Evolutionary conservation across 2,888 invertebrate species (phyloP).

Genomic region (Adineta ricciae): DNA sequence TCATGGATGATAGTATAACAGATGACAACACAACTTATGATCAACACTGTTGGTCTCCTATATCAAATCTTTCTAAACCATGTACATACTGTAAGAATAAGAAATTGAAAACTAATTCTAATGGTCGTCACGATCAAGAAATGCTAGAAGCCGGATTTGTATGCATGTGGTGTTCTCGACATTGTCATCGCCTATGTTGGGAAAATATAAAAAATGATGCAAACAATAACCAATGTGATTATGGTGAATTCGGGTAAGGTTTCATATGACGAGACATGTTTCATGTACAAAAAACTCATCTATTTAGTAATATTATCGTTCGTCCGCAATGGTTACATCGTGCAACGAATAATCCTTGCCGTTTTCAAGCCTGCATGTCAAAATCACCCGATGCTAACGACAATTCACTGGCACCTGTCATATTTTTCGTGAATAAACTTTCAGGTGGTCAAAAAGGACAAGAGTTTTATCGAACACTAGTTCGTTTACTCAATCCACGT

Average conservation of each 20-base stretch:
- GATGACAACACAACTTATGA: background rate
- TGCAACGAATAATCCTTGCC: background rate
- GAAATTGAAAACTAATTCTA: no score
- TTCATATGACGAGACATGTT: background rate
- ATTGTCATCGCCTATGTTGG: background rate
- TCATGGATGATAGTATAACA: background rate
- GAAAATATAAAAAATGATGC: background rate
- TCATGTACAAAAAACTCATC: background rate
- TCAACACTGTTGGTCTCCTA: background rate
- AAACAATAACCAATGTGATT: background rate
- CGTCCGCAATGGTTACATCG: background rate
- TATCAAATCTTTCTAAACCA: background rate
- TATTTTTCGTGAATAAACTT: background rate
- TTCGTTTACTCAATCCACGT: slow-evolving; percentile 91
- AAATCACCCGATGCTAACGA: background rate
- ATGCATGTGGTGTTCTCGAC: background rate
- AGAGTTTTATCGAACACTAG: background rate
- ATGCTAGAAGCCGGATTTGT: background rate
- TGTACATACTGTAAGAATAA: background rate
- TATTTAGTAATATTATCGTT: background rate
- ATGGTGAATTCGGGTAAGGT: background rate
- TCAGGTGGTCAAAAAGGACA: background rate
- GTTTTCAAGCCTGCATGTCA: background rate
- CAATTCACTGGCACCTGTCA: background rate
- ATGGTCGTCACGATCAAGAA: no score